Evolutionary conservation across 2,888 invertebrate genomes (phyloP).

Genomic region (Drosophila sordidapex): DNA sequence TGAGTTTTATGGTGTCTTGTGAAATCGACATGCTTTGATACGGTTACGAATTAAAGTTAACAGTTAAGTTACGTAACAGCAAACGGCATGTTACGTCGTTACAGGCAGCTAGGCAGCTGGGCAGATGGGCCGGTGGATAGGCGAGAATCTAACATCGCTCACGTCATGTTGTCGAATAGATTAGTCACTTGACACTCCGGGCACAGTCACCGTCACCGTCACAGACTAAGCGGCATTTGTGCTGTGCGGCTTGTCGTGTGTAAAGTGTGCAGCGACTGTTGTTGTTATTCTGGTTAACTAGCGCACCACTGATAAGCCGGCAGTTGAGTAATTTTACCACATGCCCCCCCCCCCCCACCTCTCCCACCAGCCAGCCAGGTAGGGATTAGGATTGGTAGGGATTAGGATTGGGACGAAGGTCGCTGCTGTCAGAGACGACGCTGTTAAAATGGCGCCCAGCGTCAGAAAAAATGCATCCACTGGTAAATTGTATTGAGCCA

Average conservation of each 20-base stretch:
- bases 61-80: neutral
- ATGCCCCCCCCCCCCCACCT: neutral
- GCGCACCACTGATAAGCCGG: conserved; percentile 45
- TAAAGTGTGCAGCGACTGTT: conserved; percentile 20
- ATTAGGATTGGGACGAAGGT: conserved; percentile 32
- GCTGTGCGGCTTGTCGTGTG: conserved; percentile 15
- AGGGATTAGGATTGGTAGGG: conserved; percentile 19
- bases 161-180: neutral
- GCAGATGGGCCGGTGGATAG: neutral
- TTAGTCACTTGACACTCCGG: conserved; percentile 23
- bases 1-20: neutral
- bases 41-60: neutral
- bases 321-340: conserved; percentile 33
- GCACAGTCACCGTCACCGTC: conserved; percentile 28
- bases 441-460: conserved; percentile 15
- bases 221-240: conserved; percentile 68
- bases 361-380: neutral
- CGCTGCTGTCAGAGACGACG: conserved; percentile 4
- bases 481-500: conserved; percentile 54
- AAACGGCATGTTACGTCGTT: neutral
- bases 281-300: conserved; percentile 18
- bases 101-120: neutral
- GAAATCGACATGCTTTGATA: conserved; percentile 1
- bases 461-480: conserved; percentile 26
- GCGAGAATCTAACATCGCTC: neutral